Evolutionary conservation across 2,113 vertebrate genomes (phyloP).

Genomic region (Mirza zaza): DNA sequence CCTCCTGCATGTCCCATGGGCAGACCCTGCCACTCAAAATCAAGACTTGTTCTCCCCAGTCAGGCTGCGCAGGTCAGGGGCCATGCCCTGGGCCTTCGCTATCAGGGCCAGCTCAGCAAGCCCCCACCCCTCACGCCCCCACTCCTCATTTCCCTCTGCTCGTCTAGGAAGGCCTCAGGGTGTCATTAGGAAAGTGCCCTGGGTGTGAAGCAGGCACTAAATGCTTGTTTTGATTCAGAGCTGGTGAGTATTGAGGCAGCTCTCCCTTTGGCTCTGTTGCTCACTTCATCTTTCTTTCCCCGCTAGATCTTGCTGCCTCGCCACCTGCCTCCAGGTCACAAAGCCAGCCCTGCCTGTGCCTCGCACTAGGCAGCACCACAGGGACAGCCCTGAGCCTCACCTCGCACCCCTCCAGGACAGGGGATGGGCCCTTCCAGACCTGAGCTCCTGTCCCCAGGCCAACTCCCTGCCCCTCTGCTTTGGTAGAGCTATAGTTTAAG

Average conservation of each 20-base stretch:
- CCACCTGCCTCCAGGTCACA: conserved; percentile 68
- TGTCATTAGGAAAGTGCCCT: too few species aligned
- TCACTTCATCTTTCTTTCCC: background rate
- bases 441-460: background rate
- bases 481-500: background rate
- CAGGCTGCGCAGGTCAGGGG: background rate
- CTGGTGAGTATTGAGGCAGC: background rate
- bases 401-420: conserved; percentile 41
- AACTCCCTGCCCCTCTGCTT: background rate
- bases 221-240: too few species aligned
- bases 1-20: rapidly evolving
- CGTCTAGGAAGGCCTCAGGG: too few species aligned
- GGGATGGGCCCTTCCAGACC: background rate
- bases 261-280: rapidly evolving
- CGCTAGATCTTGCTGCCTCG: conserved; percentile 62
- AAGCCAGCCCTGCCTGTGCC: conserved; percentile 84
- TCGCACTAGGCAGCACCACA: conserved; percentile 64
- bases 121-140: too few species aligned
- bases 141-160: too few species aligned
- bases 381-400: background rate
- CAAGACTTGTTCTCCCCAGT: background rate
- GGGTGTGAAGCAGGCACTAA: too few species aligned
- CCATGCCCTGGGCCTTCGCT: background rate
- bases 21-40: background rate
- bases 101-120: background rate